These are phyloP conservation scores for Sapayoa aenigma DNA, from an alignment of 2,113 vertebrate genomes.

Conservation along the genomic window DNA sequence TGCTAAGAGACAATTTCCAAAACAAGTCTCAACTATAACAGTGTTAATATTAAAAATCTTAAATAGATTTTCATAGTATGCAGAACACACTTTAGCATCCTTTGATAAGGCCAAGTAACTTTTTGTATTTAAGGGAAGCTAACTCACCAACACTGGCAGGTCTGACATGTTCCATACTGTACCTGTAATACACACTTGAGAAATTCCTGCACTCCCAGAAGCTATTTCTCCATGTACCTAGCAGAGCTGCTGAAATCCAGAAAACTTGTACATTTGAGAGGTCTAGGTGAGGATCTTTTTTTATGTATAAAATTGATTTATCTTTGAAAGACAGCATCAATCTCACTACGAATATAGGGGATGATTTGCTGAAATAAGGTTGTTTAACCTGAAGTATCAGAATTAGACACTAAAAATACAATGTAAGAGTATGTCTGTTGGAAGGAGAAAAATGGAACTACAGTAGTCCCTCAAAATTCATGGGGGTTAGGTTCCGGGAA, in stretches of 20 bases:
- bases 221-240: neutral
- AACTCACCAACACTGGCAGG: neutral
- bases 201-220: neutral
- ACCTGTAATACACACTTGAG: neutral
- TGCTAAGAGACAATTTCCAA: slow-evolving; percentile 42
- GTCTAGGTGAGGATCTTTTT: neutral
- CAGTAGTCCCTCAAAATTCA: no score
- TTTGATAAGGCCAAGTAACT: neutral
- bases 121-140: neutral
- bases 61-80: neutral
- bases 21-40: slow-evolving; percentile 8
- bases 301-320: neutral
- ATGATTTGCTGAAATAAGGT: neutral
- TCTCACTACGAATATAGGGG: neutral
- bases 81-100: neutral
- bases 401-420: neutral
- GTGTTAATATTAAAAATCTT: neutral
- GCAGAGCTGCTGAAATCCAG: neutral
- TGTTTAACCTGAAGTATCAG: neutral
- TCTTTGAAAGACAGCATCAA: neutral
- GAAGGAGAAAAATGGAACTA: neutral
- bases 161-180: neutral
- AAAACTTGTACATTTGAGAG: neutral
- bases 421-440: neutral
- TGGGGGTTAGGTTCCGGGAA: no score